Conservation (phyloP, 2,888 invertebrate species). For the Flexamia atlantica region DNA sequence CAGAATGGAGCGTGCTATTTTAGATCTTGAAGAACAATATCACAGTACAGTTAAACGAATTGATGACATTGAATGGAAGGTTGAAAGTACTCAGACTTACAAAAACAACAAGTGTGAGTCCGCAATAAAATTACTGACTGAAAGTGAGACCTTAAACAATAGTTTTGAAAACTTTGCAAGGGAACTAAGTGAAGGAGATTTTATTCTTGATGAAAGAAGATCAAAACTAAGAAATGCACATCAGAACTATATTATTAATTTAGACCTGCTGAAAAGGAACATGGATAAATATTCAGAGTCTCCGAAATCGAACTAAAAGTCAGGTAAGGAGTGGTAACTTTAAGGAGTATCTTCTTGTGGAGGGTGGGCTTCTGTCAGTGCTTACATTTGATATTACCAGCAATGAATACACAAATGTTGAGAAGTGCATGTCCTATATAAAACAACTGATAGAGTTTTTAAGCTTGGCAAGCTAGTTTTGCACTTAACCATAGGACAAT, state of each 20-base stretch:
- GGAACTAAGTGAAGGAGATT: background rate
- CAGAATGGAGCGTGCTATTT: slow-evolving; percentile 37
- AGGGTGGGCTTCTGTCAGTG: too few species aligned
- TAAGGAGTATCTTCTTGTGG: too few species aligned
- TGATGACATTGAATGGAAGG: slow-evolving; percentile 31
- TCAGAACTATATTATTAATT: background rate
- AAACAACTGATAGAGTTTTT: too few species aligned
- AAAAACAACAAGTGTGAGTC: slow-evolving; percentile 32
- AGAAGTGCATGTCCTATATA: too few species aligned
- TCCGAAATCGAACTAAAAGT: background rate
- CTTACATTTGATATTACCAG: too few species aligned
- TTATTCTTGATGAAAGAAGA: background rate
- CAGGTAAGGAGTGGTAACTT: too few species aligned
- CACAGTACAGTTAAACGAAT: background rate
- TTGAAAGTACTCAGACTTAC: slow-evolving; percentile 16
- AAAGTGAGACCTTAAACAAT: background rate
- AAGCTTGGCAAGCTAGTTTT: too few species aligned
- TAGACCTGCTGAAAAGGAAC: background rate
- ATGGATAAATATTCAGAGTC: background rate
- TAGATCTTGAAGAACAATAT: slow-evolving; percentile 21
- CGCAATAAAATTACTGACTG: background rate
- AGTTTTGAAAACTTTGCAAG: background rate
- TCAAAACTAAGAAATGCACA: slow-evolving; percentile 16
- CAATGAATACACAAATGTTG: too few species aligned
- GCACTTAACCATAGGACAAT: too few species aligned